These are phyloP conservation scores for Aelia acuminata DNA, from an alignment of 2,888 invertebrate genomes.

Conservation along the genomic window DNA sequence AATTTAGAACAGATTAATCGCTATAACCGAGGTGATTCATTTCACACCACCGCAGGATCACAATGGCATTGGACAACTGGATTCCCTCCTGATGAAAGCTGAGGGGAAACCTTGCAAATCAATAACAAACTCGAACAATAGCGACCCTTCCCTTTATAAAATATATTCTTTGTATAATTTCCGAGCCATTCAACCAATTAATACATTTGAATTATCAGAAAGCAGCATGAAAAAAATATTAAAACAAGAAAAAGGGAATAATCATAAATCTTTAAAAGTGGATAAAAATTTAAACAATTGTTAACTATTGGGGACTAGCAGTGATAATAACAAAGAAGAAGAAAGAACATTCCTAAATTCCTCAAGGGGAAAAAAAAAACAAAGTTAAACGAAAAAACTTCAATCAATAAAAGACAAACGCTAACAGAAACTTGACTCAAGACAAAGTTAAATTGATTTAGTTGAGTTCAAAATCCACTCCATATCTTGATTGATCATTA, in stretches of 20 bases:
- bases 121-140: constrained; percentile 6
- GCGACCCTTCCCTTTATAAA: not conserved
- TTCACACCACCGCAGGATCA: not conserved
- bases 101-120: constrained; percentile 9
- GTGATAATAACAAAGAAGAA: no score
- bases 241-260: no score
- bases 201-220: not conserved
- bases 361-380: no score
- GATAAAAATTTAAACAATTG: no score
- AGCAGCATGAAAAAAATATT: no score
- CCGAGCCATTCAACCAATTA: not conserved
- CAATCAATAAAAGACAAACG: not conserved
- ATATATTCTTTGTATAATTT: not conserved
- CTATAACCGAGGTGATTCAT: not conserved
- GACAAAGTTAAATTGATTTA: not conserved
- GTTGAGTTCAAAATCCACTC: not conserved
- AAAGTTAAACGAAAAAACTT: not conserved
- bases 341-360: no score
- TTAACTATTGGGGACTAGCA: no score
- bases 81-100: constrained; percentile 1
- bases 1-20: not conserved
- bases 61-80: not conserved
- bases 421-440: not conserved
- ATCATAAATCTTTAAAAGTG: no score
- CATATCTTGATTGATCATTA: not conserved